Conservation (phyloP, 2,888 invertebrate genomes). For the Autographa pulchrina region DNA sequence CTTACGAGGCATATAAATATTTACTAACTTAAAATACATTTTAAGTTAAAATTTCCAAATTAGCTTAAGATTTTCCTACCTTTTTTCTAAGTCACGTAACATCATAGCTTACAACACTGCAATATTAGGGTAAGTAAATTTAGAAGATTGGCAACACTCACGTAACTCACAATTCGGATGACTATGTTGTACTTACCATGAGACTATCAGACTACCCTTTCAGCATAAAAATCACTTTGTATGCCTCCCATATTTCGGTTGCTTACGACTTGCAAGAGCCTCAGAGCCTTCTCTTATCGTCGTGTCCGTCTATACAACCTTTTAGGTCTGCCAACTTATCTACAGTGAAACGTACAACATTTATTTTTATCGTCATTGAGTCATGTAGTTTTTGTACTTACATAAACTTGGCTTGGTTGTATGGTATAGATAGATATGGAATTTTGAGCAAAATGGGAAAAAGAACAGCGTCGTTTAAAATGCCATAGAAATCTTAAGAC, state of each 20-base stretch:
- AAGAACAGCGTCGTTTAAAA: too few species aligned
- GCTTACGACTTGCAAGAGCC: constrained; percentile 29
- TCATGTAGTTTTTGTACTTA: neutral
- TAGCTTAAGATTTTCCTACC: constrained; percentile 20
- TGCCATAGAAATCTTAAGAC: neutral
- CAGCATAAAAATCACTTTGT: constrained; percentile 49
- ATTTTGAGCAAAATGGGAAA: constrained; percentile 7
- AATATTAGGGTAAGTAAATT: constrained; percentile 35
- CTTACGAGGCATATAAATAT: too few species aligned
- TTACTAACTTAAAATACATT: too few species aligned
- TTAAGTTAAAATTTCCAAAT: constrained; percentile 27
- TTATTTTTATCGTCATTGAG: constrained; percentile 11
- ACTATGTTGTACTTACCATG: constrained; percentile 42
- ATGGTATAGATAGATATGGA: neutral
- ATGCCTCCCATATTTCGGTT: constrained; percentile 38
- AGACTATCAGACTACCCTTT: constrained; percentile 38
- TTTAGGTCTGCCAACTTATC: constrained; percentile 21
- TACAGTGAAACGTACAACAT: constrained; percentile 16
- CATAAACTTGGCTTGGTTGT: neutral
- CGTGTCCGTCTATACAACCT: constrained; percentile 10
- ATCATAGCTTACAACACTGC: constrained; percentile 25
- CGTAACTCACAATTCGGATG: constrained; percentile 42
- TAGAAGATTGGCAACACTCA: constrained; percentile 43
- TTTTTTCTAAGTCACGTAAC: constrained; percentile 38
- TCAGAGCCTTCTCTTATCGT: constrained; percentile 14